Evolutionary conservation across 2,888 invertebrate species (phyloP), one percentile per base, ranked within the genome.

Genomic region (Diaprepes abbreviatus): DNA sequence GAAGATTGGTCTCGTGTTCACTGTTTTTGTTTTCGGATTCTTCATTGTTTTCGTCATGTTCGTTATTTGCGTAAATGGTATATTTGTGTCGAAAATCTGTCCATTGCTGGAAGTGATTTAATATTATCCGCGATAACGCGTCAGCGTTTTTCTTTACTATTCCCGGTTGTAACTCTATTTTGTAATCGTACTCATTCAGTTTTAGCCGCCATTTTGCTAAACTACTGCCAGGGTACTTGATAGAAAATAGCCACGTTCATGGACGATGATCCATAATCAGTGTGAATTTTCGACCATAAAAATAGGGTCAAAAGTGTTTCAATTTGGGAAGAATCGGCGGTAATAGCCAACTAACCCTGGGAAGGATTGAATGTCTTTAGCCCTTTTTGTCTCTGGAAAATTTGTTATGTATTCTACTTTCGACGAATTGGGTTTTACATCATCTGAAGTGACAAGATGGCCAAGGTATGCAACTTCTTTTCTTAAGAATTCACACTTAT

Each of bases 201-300:
- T 63, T 55, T 43, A 83, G 62, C 55, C 76, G 60, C 81, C 80
- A 83, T 35, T 79, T 21, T 3, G 78, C 72, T 40, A 83, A 48
- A 58, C 78, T 55, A 17, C 76, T 74, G 10, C 74, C 73, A 1
- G 80, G 78, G 40, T 81, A 78, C 70, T 78, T 79, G 3, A 60
- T 16, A 16, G 72, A 78, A 35, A 79, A 76, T 4, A 83, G 66
- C 80, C 81, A 83, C 1, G 72, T 74, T 33, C 83, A 68, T 0
- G 82, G 81, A 70, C 73, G 64, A 66, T 83, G 83, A 66, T 84
- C 82, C 0, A 78, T 83, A 3, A 79, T 12, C 5, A 83, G 76
- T 5, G 35, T 24, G 24, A 24, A 24, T 24, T 24, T 24, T 24
- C 24, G 62, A n/a, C n/a, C n/a, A n/a, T n/a, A n/a, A n/a, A n/a